phyloP scores from a whole-genome alignment of 2,113 vertebrate species.

The Anas platyrhynchos region DNA sequence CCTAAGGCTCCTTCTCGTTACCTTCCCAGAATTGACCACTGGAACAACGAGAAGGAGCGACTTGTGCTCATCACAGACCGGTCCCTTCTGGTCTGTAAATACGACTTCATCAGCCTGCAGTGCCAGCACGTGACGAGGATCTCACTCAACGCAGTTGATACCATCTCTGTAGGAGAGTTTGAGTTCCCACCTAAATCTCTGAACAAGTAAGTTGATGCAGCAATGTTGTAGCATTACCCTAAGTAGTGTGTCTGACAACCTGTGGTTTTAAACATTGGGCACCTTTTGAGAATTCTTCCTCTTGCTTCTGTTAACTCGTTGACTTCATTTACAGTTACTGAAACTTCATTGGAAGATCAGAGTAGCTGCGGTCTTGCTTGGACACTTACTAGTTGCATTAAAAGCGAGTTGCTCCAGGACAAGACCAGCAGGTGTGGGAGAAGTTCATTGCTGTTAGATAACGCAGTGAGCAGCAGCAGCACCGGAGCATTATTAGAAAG shows the following conservation, averaged over 20 bases:
- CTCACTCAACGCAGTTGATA: slow-evolving; percentile 88
- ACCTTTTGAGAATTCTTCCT: neutral
- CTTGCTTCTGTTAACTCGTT: neutral
- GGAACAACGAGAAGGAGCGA: slow-evolving; percentile 97
- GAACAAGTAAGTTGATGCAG: slow-evolving; percentile 84
- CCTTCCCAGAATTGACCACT: slow-evolving; percentile 89
- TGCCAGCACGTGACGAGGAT: slow-evolving; percentile 93
- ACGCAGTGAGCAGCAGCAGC: neutral
- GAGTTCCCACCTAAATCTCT: slow-evolving; percentile 95
- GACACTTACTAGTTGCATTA: accelerated
- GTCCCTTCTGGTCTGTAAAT: slow-evolving; percentile 95
- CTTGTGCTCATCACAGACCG: slow-evolving; percentile 92
- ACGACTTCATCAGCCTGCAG: slow-evolving; percentile 94
- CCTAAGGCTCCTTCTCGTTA: accelerated
- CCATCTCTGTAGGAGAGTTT: slow-evolving; percentile 91
- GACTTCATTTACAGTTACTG: neutral
- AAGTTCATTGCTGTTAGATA: accelerated
- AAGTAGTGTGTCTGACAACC: neutral
- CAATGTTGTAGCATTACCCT: accelerated
- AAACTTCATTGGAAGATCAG: neutral
- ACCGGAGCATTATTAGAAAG: accelerated
- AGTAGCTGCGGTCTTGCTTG: neutral
- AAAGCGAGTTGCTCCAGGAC: neutral
- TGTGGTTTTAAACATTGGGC: neutral
- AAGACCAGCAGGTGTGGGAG: neutral